Evolutionary conservation across 2,113 vertebrate species (phyloP).

Genomic region (Micronycteris hirsuta): DNA sequence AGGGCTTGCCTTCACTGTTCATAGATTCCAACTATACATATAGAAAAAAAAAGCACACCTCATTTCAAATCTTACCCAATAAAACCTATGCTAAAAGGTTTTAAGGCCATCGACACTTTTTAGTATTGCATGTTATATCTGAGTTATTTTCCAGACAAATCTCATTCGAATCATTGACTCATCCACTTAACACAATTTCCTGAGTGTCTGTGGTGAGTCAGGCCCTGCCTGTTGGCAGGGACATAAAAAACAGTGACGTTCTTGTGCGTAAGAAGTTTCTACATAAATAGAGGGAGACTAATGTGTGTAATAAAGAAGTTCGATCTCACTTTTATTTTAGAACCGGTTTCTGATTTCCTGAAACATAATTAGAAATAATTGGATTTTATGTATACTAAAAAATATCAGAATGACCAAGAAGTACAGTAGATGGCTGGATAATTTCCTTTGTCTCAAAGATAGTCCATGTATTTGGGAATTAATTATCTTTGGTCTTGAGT

Average conservation of each 20-base stretch:
- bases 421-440: background rate
- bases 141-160: background rate
- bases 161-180: background rate
- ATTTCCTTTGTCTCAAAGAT: conserved; percentile 2
- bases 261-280: background rate
- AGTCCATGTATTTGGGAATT: background rate
- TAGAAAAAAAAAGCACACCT: background rate
- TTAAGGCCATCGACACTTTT: background rate
- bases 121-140: background rate
- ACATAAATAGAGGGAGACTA: background rate
- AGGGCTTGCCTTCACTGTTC: background rate
- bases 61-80: background rate
- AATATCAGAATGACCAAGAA: background rate
- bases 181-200: background rate
- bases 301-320: background rate
- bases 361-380: background rate
- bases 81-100: background rate
- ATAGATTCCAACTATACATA: background rate
- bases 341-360: conserved; percentile 2
- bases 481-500: background rate
- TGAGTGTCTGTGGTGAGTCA: background rate
- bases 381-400: background rate
- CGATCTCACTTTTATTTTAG: background rate
- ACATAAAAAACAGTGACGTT: background rate
- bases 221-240: background rate